Evolutionary conservation across 2,888 invertebrate species (phyloP).

Genomic region (Agrotis ipsilon): DNA sequence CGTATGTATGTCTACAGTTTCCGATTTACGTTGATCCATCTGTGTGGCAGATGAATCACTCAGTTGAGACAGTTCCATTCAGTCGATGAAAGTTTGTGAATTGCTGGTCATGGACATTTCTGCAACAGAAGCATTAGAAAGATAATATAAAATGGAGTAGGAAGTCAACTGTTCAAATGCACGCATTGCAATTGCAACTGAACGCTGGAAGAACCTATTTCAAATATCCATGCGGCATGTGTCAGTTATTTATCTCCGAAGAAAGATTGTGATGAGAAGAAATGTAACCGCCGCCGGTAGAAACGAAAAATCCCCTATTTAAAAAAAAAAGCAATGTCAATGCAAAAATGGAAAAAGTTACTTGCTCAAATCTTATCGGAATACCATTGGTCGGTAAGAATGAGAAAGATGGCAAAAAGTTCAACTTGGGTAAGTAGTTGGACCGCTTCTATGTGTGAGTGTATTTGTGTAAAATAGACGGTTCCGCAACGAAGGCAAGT

Average conservation of each 20-base stretch:
- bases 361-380: slow-evolving; percentile 31
- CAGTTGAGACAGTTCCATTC: slow-evolving; percentile 8
- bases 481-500: slow-evolving; percentile 88
- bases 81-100: neutral
- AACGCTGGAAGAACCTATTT: neutral
- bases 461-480: slow-evolving; percentile 86
- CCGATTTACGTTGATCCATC: slow-evolving; percentile 35
- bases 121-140: neutral
- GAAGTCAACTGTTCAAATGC: neutral
- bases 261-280: neutral
- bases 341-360: slow-evolving; percentile 12
- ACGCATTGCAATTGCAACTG: neutral
- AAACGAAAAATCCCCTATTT: neutral
- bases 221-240: too few relatives aligned
- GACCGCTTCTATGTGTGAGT: slow-evolving; percentile 76
- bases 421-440: slow-evolving; percentile 62
- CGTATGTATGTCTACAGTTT: slow-evolving; percentile 54
- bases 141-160: neutral
- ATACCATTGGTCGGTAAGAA: slow-evolving; percentile 44
- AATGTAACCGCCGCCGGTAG: neutral
- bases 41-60: slow-evolving; percentile 40
- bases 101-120: neutral
- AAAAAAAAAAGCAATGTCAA: slow-evolving; percentile 16
- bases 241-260: neutral
- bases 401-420: slow-evolving; percentile 64